phyloP scores from a whole-genome alignment of 2,113 vertebrate species.

The Acinonyx jubatus region DNA sequence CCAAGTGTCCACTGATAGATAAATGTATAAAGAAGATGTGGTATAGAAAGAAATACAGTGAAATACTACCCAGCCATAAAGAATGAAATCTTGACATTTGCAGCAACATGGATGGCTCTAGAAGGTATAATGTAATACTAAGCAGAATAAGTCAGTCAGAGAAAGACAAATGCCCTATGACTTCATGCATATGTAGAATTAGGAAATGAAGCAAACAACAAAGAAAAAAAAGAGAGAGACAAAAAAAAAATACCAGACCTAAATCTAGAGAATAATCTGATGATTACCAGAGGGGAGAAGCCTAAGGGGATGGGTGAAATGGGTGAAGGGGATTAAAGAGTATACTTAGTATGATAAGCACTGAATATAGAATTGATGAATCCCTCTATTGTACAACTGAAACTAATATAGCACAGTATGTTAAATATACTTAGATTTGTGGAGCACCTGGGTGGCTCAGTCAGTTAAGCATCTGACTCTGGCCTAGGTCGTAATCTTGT shows the following conservation, averaged over 20 bases:
- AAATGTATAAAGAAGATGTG: not conserved
- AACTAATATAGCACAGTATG: not conserved
- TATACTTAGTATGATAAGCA: not conserved
- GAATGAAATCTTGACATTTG: not conserved
- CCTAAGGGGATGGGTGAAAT: not conserved
- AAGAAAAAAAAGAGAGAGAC: not conserved
- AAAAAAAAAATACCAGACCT: not conserved
- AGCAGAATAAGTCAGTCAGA: not conserved
- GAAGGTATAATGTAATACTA: not conserved
- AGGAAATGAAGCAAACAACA: not conserved
- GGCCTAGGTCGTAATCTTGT: too few relatives aligned
- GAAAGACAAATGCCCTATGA: not conserved
- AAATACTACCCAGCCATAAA: not conserved
- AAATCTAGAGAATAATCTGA: not conserved
- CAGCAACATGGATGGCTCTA: not conserved
- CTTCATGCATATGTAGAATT: not conserved
- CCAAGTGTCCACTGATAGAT: not conserved
- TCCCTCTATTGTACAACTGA: not conserved
- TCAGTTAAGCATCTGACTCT: too few relatives aligned
- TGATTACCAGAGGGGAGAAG: not conserved
- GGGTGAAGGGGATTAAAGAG: not conserved
- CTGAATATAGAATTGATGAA: not conserved
- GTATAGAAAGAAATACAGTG: not conserved
- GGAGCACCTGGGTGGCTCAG: too few relatives aligned
- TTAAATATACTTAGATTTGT: not conserved